Evolutionary conservation across 2,113 vertebrate genomes (phyloP).

Genomic region (Heterotilapia buettikoferi): DNA sequence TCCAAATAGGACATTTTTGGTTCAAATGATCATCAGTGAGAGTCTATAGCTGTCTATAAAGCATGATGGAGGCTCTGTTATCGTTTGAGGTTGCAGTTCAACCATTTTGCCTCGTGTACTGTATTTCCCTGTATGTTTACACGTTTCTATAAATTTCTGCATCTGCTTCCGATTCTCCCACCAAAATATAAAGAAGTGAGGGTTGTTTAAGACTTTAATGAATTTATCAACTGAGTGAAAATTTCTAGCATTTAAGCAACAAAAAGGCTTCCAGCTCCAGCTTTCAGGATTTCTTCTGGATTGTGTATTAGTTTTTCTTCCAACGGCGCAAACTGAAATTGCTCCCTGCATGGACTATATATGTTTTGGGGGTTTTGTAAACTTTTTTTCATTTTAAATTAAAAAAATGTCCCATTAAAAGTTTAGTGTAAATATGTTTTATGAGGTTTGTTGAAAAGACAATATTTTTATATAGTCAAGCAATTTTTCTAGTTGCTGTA

Average conservation of each 20-base stretch:
- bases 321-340: background rate
- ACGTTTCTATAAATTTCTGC: background rate
- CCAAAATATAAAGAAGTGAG: background rate
- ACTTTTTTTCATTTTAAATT: background rate
- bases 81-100: background rate
- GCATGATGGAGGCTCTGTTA: background rate
- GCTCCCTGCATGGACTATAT: background rate
- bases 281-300: background rate
- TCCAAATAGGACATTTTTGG: background rate
- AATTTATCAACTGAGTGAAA: background rate
- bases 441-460: background rate
- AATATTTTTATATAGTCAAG: background rate
- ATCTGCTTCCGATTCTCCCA: background rate
- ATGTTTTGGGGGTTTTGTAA: accelerated
- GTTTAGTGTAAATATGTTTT: background rate
- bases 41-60: background rate
- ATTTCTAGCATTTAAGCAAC: background rate
- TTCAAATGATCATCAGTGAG: background rate
- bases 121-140: background rate
- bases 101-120: background rate
- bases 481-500: background rate
- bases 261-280: background rate
- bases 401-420: background rate
- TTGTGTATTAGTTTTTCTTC: background rate
- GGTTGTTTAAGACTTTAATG: background rate